Percentiles rank a stretch among this genome's conserved stretches.
Conservation (phyloP, 2,797 vertebrate species). For the Synanceia verrucosa region DNA sequence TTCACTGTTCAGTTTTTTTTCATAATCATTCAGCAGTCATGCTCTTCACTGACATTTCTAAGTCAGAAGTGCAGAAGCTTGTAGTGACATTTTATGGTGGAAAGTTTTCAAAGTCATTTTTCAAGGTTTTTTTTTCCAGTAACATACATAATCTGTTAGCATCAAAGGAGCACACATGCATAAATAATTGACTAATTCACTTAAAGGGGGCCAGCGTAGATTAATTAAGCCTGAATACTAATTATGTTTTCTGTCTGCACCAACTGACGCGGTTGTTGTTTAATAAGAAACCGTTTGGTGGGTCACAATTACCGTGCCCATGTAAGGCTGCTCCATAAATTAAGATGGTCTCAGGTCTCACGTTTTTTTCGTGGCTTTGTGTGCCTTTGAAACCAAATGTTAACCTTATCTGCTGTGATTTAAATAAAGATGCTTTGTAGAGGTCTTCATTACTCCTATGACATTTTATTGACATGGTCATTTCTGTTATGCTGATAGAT, state of each 20-base stretch:
- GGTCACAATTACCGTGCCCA: constrained; percentile 76
- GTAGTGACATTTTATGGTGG: constrained; percentile 86
- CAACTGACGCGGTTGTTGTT: constrained; percentile 82
- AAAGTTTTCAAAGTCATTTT: constrained; percentile 84
- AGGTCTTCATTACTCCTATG: constrained; percentile 48
- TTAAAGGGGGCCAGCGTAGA: constrained; percentile 86
- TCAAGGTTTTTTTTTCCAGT: constrained; percentile 74
- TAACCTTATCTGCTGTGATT: constrained; percentile 59
- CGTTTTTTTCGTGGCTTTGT: no score
- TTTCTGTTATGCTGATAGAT: constrained; percentile 33
- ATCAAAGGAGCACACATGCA: constrained; percentile 88
- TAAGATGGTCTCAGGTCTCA: constrained; percentile 47
- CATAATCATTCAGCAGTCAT: constrained; percentile 41
- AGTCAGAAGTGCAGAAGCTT: constrained; percentile 52
- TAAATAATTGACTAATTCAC: constrained; percentile 88
- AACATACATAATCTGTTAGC: constrained; percentile 86
- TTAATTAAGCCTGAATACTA: constrained; percentile 89
- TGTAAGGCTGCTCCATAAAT: constrained; percentile 62
- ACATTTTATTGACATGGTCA: constrained; percentile 46
- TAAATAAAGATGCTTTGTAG: constrained; percentile 51
- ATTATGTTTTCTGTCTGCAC: constrained; percentile 87
- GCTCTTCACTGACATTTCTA: constrained; percentile 57
- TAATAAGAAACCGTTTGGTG: constrained; percentile 82
- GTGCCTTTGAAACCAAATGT: constrained; percentile 65
- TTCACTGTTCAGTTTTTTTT: constrained; percentile 13